Percentiles rank a stretch among this genome's conserved stretches.
These are phyloP conservation scores for Serranus cabrilla DNA, from an alignment of 2,797 vertebrate species.

Conservation along the genomic window DNA sequence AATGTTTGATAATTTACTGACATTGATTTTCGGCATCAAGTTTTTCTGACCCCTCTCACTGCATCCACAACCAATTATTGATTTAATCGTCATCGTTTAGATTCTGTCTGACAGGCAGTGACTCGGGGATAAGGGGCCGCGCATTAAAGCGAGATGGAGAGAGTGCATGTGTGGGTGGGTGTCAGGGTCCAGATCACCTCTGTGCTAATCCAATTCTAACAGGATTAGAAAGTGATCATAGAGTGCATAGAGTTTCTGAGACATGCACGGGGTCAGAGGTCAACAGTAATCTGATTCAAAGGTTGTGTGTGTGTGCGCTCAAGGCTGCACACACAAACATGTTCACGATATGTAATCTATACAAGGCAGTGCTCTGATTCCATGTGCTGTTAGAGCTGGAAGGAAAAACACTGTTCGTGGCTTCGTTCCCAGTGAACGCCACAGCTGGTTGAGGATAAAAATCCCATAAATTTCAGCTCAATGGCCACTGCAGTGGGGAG, in stretches of 20 bases:
- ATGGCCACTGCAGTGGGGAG: slow-evolving; percentile 31
- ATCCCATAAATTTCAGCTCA: slow-evolving; percentile 50
- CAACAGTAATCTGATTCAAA: slow-evolving; percentile 64
- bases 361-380: slow-evolving; percentile 20
- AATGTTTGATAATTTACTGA: slow-evolving; percentile 6
- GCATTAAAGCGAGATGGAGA: slow-evolving; percentile 17
- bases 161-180: slow-evolving; percentile 28
- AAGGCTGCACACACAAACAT: slow-evolving; percentile 8
- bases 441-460: slow-evolving; percentile 44
- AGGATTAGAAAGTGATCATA: slow-evolving; percentile 74
- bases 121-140: background rate
- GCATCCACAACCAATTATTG: slow-evolving; percentile 31
- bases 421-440: slow-evolving; percentile 34
- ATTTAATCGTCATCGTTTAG: slow-evolving; percentile 39
- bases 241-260: slow-evolving; percentile 45
- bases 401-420: slow-evolving; percentile 18
- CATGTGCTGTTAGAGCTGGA: slow-evolving; percentile 34
- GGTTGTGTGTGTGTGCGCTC: slow-evolving; percentile 6
- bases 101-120: slow-evolving; percentile 20
- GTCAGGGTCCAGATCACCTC: slow-evolving; percentile 54
- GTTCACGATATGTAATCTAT: slow-evolving; percentile 37
- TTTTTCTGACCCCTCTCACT: slow-evolving; percentile 11
- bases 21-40: background rate
- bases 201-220: slow-evolving; percentile 67
- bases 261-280: slow-evolving; percentile 52